A percentile compares a stretch with the other conserved stretches of the same genome.
These are phyloP conservation scores for Poeciliopsis paucimaculata DNA, from an alignment of 2,797 vertebrate genomes.

Conservation along the genomic window DNA sequence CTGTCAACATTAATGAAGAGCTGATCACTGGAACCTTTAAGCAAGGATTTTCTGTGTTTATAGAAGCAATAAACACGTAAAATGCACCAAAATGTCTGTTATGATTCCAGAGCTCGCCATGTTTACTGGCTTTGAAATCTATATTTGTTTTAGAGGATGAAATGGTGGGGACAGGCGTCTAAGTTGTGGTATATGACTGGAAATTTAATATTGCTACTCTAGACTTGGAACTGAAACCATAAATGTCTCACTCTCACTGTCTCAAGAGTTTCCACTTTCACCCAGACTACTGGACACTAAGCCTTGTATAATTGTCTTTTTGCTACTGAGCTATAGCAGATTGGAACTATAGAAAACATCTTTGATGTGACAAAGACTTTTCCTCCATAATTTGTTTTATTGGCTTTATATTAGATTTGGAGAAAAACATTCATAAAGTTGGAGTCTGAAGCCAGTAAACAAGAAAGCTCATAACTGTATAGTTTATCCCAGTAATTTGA, in stretches of 20 bases:
- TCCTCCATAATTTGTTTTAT: not conserved
- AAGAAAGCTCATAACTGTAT: not conserved
- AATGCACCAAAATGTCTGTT: slow-evolving; percentile 72
- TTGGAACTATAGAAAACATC: not conserved
- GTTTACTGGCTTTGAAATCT: slow-evolving; percentile 71
- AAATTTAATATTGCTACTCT: slow-evolving; percentile 68
- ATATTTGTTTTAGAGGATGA: slow-evolving; percentile 76
- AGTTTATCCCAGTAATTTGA: not conserved
- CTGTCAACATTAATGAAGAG: slow-evolving; percentile 75
- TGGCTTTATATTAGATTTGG: not conserved
- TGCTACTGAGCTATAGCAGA: not conserved
- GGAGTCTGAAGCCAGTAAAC: not conserved
- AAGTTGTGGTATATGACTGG: slow-evolving; percentile 65
- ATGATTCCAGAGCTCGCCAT: slow-evolving; percentile 64
- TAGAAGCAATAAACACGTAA: slow-evolving; percentile 71
- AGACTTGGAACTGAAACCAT: slow-evolving; percentile 77
- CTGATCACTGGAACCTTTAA: slow-evolving; percentile 75
- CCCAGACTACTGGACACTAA: slow-evolving; percentile 26
- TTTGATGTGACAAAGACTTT: not conserved
- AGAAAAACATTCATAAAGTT: not conserved
- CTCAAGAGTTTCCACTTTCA: slow-evolving; percentile 75
- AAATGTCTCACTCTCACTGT: slow-evolving; percentile 78
- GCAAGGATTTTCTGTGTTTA: slow-evolving; percentile 77
- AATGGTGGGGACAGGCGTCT: slow-evolving; percentile 54
- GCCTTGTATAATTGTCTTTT: slow-evolving; percentile 10